These are phyloP conservation scores for Parnassius smintheus DNA, from an alignment of 2,888 invertebrate species.

Conservation along the genomic window DNA sequence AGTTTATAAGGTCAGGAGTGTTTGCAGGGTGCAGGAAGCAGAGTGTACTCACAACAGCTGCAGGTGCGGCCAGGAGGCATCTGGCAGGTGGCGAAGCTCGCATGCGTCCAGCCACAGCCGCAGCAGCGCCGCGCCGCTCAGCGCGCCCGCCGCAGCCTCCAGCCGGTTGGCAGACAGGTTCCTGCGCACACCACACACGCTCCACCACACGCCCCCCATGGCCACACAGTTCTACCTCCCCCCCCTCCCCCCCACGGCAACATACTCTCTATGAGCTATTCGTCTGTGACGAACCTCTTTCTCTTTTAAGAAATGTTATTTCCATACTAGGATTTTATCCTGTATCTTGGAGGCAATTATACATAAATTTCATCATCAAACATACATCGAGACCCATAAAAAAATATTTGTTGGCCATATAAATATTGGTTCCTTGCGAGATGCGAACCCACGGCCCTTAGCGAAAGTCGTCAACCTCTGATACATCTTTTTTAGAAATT, in stretches of 20 bases:
- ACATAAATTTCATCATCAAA: too few species aligned
- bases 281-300: too few species aligned
- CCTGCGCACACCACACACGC: conserved; percentile 67
- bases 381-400: too few species aligned
- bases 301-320: too few species aligned
- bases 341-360: too few species aligned
- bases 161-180: conserved; percentile 89
- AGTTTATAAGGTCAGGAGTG: background rate
- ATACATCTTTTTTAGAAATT: too few species aligned
- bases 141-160: conserved; percentile 85
- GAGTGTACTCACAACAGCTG: conserved; percentile 81
- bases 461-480: too few species aligned
- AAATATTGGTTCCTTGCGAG: too few species aligned
- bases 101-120: conserved; percentile 84
- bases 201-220: conserved; percentile 3
- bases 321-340: too few species aligned
- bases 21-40: background rate
- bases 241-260: conserved; percentile 11
- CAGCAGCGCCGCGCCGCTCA: conserved; percentile 81
- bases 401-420: too few species aligned
- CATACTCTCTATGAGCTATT: background rate
- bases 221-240: conserved; percentile 5
- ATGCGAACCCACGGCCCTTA: too few species aligned
- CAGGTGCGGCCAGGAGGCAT: conserved; percentile 74
- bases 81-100: conserved; percentile 78